These are phyloP conservation scores for Campaea margaritaria DNA, from an alignment of 2,888 invertebrate species.

Conservation along the genomic window DNA sequence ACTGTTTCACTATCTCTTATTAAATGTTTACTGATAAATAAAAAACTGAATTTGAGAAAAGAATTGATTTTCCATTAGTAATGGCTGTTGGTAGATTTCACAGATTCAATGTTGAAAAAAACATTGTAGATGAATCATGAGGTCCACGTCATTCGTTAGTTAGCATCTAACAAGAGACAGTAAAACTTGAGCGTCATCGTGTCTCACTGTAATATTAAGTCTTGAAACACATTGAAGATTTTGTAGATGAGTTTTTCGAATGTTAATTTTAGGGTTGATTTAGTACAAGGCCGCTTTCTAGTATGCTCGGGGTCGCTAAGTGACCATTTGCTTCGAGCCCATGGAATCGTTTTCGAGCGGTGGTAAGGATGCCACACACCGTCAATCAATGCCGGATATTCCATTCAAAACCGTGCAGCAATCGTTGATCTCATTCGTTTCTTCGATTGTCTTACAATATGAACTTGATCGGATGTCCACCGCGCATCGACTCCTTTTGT, in stretches of 20 bases:
- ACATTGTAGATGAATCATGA: too few species aligned
- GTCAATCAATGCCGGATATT: too few species aligned
- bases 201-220: conserved; percentile 18
- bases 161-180: conserved; percentile 12
- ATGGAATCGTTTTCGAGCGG: too few species aligned
- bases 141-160: background rate
- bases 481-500: too few species aligned
- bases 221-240: conserved; percentile 16
- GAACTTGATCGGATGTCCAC: too few species aligned
- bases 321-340: background rate
- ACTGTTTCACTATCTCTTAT: conserved; percentile 16
- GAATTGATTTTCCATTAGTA: too few species aligned
- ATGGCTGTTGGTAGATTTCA: too few species aligned
- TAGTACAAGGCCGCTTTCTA: conserved; percentile 24
- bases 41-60: background rate
- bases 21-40: conserved; percentile 3
- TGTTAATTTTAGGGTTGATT: conserved; percentile 20
- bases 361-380: too few species aligned
- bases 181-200: conserved; percentile 1
- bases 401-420: too few species aligned
- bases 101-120: too few species aligned
- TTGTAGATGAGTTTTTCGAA: conserved; percentile 18
- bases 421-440: too few species aligned
- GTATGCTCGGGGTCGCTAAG: background rate
- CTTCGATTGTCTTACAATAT: too few species aligned